Conservation (phyloP, 2,113 vertebrate species). For the Myiopsitta monachus region DNA sequence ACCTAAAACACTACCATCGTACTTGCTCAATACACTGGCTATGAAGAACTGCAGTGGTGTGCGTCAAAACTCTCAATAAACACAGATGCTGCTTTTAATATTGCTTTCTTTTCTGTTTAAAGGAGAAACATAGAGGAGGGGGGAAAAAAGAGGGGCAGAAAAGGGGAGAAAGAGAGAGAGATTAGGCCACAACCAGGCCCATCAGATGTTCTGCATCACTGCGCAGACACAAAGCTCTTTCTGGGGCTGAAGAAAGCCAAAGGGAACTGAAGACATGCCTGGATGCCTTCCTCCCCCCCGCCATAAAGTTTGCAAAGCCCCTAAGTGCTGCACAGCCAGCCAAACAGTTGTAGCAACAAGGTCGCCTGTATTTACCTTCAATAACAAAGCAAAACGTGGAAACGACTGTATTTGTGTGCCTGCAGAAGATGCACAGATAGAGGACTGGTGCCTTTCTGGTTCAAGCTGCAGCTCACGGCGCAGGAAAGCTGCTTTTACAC, state of each 20-base stretch:
- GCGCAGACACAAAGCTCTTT: slow-evolving; percentile 57
- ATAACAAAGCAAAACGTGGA: neutral
- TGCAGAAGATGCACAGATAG: neutral
- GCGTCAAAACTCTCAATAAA: neutral
- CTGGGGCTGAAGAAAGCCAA: slow-evolving; percentile 49
- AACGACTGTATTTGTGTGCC: fast-evolving
- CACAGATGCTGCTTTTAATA: neutral
- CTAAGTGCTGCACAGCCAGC: neutral
- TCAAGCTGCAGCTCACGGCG: neutral
- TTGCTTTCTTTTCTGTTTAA: neutral
- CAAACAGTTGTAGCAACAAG: neutral
- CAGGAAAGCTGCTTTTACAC: neutral
- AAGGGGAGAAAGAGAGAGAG: neutral
- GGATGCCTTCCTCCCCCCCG: neutral
- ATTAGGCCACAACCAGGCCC: slow-evolving; percentile 20
- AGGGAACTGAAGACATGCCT: slow-evolving; percentile 39
- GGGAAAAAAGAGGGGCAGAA: fast-evolving
- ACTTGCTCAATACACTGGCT: neutral
- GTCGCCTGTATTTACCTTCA: neutral
- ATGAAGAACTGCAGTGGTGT: neutral
- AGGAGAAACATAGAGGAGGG: neutral
- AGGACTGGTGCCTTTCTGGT: neutral
- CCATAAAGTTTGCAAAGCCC: neutral
- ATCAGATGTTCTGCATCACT: slow-evolving; percentile 62
- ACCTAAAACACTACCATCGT: neutral